Conservation (phyloP, 2,888 invertebrate genomes). For the Drosophila sordidula region DNA sequence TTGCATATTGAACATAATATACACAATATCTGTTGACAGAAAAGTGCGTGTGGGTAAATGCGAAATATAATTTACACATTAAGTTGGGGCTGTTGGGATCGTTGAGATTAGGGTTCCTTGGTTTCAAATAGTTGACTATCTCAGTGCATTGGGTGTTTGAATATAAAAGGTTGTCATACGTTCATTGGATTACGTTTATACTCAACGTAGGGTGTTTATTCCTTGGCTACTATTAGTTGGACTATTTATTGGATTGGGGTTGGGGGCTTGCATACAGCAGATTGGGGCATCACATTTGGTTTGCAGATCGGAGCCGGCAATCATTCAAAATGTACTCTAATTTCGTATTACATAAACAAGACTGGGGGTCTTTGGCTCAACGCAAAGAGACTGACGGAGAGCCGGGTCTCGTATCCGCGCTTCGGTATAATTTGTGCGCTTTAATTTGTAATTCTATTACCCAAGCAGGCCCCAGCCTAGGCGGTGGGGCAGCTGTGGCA, state of each 20-base stretch:
- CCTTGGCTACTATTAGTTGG: conserved; percentile 35
- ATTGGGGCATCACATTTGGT: conserved; percentile 63
- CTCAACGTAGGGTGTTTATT: conserved; percentile 1
- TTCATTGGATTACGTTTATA: neutral
- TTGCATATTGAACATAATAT: conserved; percentile 57
- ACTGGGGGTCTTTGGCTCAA: conserved; percentile 47
- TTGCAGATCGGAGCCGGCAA: conserved; percentile 71
- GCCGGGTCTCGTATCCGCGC: conserved; percentile 65
- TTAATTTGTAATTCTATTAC: conserved; percentile 81
- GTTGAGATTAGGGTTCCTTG: neutral
- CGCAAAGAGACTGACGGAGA: conserved; percentile 11
- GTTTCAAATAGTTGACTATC: conserved; percentile 28
- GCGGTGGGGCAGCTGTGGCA: conserved; percentile 53
- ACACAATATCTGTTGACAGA: conserved; percentile 38
- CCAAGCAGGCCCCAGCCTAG: conserved; percentile 54
- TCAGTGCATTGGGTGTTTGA: conserved; percentile 11
- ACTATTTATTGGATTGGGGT: conserved; percentile 32
- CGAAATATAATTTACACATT: conserved; percentile 37
- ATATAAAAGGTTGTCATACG: too few species aligned
- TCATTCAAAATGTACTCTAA: conserved; percentile 79
- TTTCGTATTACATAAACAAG: conserved; percentile 77
- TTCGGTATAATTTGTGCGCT: conserved; percentile 79
- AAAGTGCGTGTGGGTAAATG: conserved; percentile 47
- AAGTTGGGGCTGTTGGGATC: conserved; percentile 1
- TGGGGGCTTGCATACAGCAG: conserved; percentile 7